Base-by-base conservation (phyloP, 2,888 invertebrate species). In the Serripes groenlandicus region DNA sequence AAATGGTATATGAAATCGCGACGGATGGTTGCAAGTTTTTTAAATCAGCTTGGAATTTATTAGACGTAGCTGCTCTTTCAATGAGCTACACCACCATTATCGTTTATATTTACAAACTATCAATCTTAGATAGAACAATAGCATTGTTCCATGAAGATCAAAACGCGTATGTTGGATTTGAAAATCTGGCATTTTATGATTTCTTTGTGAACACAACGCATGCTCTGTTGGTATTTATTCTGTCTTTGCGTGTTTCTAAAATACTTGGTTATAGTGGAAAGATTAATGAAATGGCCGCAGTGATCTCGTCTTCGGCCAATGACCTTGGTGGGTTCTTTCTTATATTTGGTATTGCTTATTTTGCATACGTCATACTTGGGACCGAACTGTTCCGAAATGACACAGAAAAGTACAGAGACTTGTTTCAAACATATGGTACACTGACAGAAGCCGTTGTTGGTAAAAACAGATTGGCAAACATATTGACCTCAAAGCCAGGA, bases 201-300 rank as follows among this genome's bases (percentile, higher is more conserved):
- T 94, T 95, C 78, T 79, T 93, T 4, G 88, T 87, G 30, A 90
- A 89, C 37, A 83, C 83, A 18, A 64, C 89, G 11, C 74, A 85
- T 68, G 89, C 87, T 11, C 74, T 85, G n/a, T 70, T 90, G 9
- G 89, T 90, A n/a, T 92, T 91, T 73, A 66, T 90, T 11, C 75
- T 87, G 56, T 89, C 90, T 0, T 34, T 91, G 23, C 85, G 92
- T 21, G 85, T 92, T 32, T 88, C 91, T 9, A 81, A 89, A 15
- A 92, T 95, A 69, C 91, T 95, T 35, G 93, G 95, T 77, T 95
- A 95, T 92, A 95, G 95, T 90, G 92, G 94, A 62, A 92, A 95
- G 56, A 94, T 95, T 81, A 94, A 94, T 70, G 93, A 95, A 88
- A 91, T 95, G 81, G 94, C 94, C 0, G 92, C 92, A 18, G 95